Percentiles rank a stretch among this genome's conserved stretches.
Conservation (phyloP, 1,140 invertebrate species). For the Ceratina japonica region DNA sequence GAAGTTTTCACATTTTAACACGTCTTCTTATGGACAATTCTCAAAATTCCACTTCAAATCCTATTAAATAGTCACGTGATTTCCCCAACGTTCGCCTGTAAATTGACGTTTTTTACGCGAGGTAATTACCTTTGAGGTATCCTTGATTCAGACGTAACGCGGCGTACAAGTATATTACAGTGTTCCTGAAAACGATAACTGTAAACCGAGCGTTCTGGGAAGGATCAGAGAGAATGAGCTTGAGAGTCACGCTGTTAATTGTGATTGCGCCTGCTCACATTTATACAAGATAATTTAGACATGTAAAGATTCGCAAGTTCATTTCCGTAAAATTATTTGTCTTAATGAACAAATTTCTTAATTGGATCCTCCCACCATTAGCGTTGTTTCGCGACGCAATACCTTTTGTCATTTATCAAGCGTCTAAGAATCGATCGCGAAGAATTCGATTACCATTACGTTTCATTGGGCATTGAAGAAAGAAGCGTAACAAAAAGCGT, state of each 20-base stretch:
- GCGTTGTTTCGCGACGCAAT: too few relatives aligned
- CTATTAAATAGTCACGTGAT: too few relatives aligned
- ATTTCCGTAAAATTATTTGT: neutral
- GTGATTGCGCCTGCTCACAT: too few relatives aligned
- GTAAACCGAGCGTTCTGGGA: slow-evolving; percentile 20
- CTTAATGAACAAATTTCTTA: neutral
- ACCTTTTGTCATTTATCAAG: neutral
- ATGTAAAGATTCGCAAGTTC: neutral
- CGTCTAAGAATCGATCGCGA: neutral
- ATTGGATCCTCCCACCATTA: neutral
- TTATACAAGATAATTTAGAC: too few relatives aligned
- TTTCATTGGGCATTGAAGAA: neutral
- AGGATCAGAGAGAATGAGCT: slow-evolving; percentile 15
- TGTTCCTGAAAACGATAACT: slow-evolving; percentile 27
- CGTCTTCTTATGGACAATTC: too few relatives aligned
- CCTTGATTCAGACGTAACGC: slow-evolving; percentile 29
- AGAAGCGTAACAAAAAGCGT: neutral
- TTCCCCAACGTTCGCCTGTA: neutral
- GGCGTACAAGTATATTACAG: slow-evolving; percentile 1
- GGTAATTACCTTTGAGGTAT: slow-evolving; percentile 1
- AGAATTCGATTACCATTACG: neutral
- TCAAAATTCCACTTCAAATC: too few relatives aligned
- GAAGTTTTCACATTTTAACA: too few relatives aligned
- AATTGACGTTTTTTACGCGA: neutral
- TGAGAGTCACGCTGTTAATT: slow-evolving; percentile 9